These are phyloP conservation scores for Gallinago stenura DNA, from an alignment of 2,797 vertebrate genomes.

Conservation along the genomic window DNA sequence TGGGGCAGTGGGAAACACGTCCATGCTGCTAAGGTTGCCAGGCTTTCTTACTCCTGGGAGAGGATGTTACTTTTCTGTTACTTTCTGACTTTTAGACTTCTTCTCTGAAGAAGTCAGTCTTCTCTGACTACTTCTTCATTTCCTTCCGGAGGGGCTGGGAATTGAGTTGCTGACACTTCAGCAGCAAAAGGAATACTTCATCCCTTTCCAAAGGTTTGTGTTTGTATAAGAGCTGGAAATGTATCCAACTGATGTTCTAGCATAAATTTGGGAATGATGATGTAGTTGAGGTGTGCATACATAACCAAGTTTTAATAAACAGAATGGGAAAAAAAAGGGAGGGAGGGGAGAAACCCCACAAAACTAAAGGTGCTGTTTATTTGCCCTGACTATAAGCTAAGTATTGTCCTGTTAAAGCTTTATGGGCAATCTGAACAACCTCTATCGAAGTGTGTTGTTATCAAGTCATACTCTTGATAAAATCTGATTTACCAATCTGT, in stretches of 20 bases:
- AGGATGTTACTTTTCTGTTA: neutral
- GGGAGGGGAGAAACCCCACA: neutral
- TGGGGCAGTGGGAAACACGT: neutral
- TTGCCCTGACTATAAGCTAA: neutral
- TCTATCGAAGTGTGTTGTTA: neutral
- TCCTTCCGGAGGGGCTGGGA: conserved; percentile 1
- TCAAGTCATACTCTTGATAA: neutral
- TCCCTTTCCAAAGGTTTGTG: neutral
- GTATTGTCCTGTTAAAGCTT: neutral
- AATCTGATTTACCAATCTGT: neutral
- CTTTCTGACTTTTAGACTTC: neutral
- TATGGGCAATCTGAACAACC: neutral
- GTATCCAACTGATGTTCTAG: neutral
- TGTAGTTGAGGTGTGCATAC: neutral
- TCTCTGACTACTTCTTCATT: neutral
- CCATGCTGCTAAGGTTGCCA: neutral
- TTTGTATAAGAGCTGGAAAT: neutral
- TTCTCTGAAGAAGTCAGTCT: neutral
- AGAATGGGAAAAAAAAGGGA: neutral
- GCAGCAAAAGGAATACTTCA: neutral
- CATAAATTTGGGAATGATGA: neutral
- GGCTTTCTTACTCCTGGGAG: neutral
- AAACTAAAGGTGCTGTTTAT: neutral
- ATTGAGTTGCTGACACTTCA: neutral
- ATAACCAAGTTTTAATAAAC: neutral